A percentile compares a stretch with the other conserved stretches of the same genome.
These are phyloP conservation scores for Eristalinus aeneus DNA, from an alignment of 2,888 invertebrate species.

Conservation along the genomic window DNA sequence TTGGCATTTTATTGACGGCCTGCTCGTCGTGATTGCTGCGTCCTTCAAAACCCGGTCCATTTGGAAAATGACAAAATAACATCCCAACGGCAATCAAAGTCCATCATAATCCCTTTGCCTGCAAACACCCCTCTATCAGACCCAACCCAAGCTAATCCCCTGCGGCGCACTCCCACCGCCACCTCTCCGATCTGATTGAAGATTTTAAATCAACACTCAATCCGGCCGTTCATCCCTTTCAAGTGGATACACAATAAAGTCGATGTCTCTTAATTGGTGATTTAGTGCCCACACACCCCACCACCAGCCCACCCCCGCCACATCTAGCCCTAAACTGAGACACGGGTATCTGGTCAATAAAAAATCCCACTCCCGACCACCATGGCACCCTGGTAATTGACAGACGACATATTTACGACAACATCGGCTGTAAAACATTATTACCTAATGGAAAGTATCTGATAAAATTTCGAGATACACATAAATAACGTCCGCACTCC, in stretches of 20 bases:
- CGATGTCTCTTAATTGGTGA: background rate
- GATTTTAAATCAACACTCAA: background rate
- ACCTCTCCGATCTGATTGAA: background rate
- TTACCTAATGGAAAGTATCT: conserved; percentile 49
- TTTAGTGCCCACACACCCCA: conserved; percentile 1
- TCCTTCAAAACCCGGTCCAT: too few species aligned
- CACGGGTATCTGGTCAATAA: background rate
- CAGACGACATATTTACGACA: conserved; percentile 62
- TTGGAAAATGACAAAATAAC: too few species aligned
- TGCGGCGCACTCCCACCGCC: background rate
- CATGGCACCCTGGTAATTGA: conserved; percentile 49
- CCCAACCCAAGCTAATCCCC: background rate
- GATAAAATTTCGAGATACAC: conserved; percentile 39
- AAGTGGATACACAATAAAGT: background rate
- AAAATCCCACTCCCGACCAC: conserved; percentile 3
- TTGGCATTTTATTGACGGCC: too few species aligned
- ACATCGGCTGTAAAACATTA: conserved; percentile 44
- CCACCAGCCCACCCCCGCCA: background rate
- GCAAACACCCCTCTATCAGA: background rate
- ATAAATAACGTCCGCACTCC: conserved; percentile 26
- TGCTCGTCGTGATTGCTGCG: too few species aligned
- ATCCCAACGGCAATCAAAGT: background rate
- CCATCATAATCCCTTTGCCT: background rate
- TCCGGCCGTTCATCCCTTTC: background rate
- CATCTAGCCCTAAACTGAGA: conserved; percentile 16